Evolutionary conservation across 30 jellyfish, hydroid and myxozoan species (phyloP), one percentile per base, ranked within the genome.

Genomic region (Morbakka virulenta): DNA sequence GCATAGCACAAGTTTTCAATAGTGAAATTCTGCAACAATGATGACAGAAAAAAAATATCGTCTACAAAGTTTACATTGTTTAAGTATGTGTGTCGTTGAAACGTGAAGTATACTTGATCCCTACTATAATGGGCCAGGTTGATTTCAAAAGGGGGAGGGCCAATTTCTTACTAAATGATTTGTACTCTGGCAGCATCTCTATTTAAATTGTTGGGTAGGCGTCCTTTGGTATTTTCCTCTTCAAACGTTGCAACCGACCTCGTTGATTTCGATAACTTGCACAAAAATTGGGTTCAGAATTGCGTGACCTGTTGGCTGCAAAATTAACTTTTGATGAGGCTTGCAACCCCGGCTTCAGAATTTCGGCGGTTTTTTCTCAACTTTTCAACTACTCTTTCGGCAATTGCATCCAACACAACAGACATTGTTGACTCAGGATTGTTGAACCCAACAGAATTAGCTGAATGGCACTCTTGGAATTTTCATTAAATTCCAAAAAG

Each of bases 141-240:
- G n/a, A n/a, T n/a, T n/a, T n/a, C 87, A 82, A 72, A 82, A 82
- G 47, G 83, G 74, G 0, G 90, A 1, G 2, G 93, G 93, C 67
- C 86, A 41, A 17, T 35, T 32, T 20, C 64, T 25, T 4, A 81
- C 78, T 22, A 69, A 81, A 81, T 81, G 85, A 61, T 81, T 71
- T 14, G 85, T 49, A 31, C 85, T 70, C 29, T 81, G 69, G 32
- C 84, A 70, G 2, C 31, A 81, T 57, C 87, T 52, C 36, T 87
- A 82, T 48, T 82, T 72, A 28, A 53, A 64, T 32, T 81, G 94
- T 71, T 82, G 75, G 53, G 32, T 26, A 36, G 86, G 68, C 14
- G 87, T 51, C 12, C 0, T n/a, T n/a, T n/a, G n/a, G n/a, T n/a
- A n/a, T n/a, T n/a, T n/a, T n/a, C n/a, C n/a, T n/a, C n/a, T n/a